Evolutionary conservation across 2,113 vertebrate genomes (phyloP).

Genomic region (Hepsetus odoe): DNA sequence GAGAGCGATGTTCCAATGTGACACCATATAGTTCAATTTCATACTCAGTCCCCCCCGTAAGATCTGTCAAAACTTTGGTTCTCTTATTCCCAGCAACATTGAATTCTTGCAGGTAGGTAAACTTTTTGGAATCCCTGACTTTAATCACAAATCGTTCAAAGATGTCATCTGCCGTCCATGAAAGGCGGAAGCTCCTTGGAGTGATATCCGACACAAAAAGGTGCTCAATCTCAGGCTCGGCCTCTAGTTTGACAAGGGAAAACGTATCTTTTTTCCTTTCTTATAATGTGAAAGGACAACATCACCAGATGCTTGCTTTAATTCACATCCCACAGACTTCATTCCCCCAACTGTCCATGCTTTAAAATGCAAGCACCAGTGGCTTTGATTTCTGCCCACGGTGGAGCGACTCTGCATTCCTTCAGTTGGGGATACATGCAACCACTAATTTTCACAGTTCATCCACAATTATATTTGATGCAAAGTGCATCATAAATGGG

Average conservation of each 20-base stretch:
- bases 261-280: conserved; percentile 42
- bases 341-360: conserved; percentile 43
- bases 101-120: conserved; percentile 81
- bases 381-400: conserved; percentile 19
- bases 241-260: conserved; percentile 81
- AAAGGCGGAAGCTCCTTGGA: conserved; percentile 86
- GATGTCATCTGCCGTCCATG: conserved; percentile 87
- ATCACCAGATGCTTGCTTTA: conserved; percentile 9
- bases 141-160: conserved; percentile 94
- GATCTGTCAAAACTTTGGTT: conserved; percentile 83
- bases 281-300: not conserved
- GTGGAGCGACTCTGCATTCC: conserved; percentile 48
- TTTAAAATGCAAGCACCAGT: conserved; percentile 22
- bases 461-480: not conserved
- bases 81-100: conserved; percentile 78
- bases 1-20: conserved; percentile 84
- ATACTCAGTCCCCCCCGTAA: conserved; percentile 89
- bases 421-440: conserved; percentile 49
- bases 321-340: conserved; percentile 9
- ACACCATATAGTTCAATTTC: conserved; percentile 91
- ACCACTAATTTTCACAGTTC: conserved; percentile 3
- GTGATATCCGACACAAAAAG: conserved; percentile 89
- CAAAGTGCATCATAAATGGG: not conserved
- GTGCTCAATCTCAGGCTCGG: conserved; percentile 93
- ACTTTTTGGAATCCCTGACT: conserved; percentile 87